Percentiles rank a stretch among this genome's conserved stretches.
phyloP scores from a whole-genome alignment of 2,113 vertebrate genomes.

The Lanius ludovicianus region DNA sequence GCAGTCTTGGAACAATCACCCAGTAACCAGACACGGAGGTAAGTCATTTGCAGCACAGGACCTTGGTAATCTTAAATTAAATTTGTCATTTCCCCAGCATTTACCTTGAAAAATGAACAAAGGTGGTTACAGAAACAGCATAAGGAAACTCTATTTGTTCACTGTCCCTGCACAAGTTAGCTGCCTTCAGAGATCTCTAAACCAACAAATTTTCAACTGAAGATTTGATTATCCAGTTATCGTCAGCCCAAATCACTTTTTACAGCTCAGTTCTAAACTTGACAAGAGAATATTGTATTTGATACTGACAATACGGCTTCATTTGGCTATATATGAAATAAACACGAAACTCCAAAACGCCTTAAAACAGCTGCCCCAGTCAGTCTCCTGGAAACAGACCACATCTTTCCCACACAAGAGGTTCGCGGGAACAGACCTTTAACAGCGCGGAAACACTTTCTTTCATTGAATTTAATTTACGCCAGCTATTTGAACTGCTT shows the following conservation, averaged over 20 bases:
- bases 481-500: not conserved
- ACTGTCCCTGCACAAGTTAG: not conserved
- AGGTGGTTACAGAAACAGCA: not conserved
- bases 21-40: not conserved
- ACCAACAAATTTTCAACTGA: not conserved
- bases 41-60: not conserved
- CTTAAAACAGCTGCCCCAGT: slow-evolving; percentile 22
- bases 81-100: slow-evolving; percentile 7
- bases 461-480: not conserved
- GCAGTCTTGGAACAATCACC: not conserved
- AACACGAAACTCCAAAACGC: not conserved
- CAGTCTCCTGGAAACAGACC: slow-evolving; percentile 44
- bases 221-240: not conserved
- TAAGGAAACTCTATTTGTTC: slow-evolving; percentile 17
- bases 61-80: slow-evolving; percentile 16
- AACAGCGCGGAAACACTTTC: not conserved
- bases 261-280: not conserved
- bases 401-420: not conserved
- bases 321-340: slow-evolving; percentile 11
- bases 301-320: not conserved
- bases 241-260: not conserved
- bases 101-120: slow-evolving; percentile 26
- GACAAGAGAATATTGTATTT: not conserved
- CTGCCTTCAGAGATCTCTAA: not conserved
- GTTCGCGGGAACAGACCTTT: not conserved